Evolutionary conservation across 2,888 invertebrate genomes (phyloP), one percentile per base, ranked within the genome.

Genomic region (Laothoe populi): DNA sequence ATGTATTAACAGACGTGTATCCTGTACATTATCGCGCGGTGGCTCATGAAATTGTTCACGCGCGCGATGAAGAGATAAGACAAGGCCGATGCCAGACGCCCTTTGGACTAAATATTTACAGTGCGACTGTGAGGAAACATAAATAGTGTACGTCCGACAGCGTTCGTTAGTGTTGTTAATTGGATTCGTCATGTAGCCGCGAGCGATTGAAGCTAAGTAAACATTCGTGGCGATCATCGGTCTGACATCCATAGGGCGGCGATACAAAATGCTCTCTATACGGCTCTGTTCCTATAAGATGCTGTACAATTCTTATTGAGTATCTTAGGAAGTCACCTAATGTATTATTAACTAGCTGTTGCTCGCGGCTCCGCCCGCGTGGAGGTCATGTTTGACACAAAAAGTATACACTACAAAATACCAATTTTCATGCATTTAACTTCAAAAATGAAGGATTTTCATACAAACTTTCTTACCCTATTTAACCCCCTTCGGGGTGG

Each of bases 61-160:
- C 79, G 72, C 73, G 69, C 80, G 88, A 86, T 87, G 78, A 76
- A 81, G 81, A 84, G 89, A 90, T 90, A 88, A 88, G 83, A 76
- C 81, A 79, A 84, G 83, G 83, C 83, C 78, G 76, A 80, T 81
- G 81, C 88, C 91, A 90, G 90, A 90, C 88, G 84, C 87, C 79
- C 81, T 79, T 79, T 75, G 79, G 78, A 81, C 87, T 87, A 90
- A 91, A 92, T 91, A 89, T 91, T 91, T 91, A 91, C 91, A 87
- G 79, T 87, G 84, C 74, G 81, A 85, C 84, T 87, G 83, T 79
- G 77, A 81, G 90, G 87, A 88, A 89, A 90, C 87, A 87, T 90
- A 92, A 91, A 92, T 90, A 91, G 86, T 83, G 77, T 70, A 75
- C 81, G 82, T 77, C 83, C 78, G 87, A 87, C 88, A 83, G 84